Evolutionary conservation across 2,888 invertebrate species (phyloP), one percentile per base, ranked within the genome.

Genomic region (Drosophila formosana): DNA sequence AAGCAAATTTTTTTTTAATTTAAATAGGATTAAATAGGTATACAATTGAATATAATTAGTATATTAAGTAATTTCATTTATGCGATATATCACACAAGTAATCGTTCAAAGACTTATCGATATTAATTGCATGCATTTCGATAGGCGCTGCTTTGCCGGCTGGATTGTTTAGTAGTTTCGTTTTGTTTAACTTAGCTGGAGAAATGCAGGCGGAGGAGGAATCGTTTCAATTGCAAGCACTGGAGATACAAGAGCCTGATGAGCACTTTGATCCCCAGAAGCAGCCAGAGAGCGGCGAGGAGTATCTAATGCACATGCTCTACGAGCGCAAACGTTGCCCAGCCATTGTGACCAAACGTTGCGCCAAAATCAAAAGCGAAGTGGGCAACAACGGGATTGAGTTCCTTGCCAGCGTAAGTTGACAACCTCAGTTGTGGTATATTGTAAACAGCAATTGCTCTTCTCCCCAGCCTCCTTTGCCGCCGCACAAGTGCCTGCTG

Each of bases 271-370:
- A 92, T 87, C 92, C 92, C 0, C 47, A 72, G 0, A 80, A 71
- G 3, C 74, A 78, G 23, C 92, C 92, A 26, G 74, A 90, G 64
- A 88, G 71, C 13, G 92, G 92, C 7, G 92, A 92, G 50, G 91
- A 92, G 68, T 92, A 86, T 66, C 65, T 92, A 9, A 92, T 85
- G 83, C 91, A 90, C 65, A 92, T 92, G 77, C 50, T 91, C 4
- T 91, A 92, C 65, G 92, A 92, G 53, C 83, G 92, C 32, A 90
- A 90, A 50, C 81, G 82, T 2, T 92, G 92, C 26, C 92, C 92
- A 3, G 87, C 90, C 0, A 86, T 92, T 32, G 90, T 92, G 8
- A 90, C 89, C 6, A 90, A 89, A n/a, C 81, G 81, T 8, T 69
- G 63, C 1, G 9, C 46, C 0, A 86, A 72, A 52, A 72, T 76